Conservation (phyloP, 2,888 invertebrate species). For the Bibio marci region DNA sequence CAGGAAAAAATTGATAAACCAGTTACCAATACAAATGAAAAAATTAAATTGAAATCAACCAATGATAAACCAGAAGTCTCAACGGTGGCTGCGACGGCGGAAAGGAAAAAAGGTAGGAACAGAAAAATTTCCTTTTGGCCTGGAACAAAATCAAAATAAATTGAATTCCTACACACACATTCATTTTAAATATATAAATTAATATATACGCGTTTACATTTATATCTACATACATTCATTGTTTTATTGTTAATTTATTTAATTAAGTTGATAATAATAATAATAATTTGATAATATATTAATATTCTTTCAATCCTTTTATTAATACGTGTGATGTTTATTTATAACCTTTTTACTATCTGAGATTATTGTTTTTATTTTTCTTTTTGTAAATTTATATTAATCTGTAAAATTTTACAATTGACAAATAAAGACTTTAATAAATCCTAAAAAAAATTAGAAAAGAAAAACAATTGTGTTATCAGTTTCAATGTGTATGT, state of each 20-base stretch:
- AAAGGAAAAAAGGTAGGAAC: slow-evolving; percentile 51
- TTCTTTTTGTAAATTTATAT: too few relatives aligned
- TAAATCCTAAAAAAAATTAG: too few relatives aligned
- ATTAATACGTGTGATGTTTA: too few relatives aligned
- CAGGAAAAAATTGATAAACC: slow-evolving; percentile 6
- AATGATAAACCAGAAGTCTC: slow-evolving; percentile 13
- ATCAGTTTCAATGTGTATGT: not conserved
- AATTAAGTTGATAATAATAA: too few relatives aligned
- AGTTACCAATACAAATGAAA: slow-evolving; percentile 5
- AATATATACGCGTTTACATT: not conserved
- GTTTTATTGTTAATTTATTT: too few relatives aligned
- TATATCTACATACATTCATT: not conserved
- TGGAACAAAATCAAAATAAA: slow-evolving; percentile 38
- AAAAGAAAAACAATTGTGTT: not conserved
- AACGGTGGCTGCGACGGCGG: slow-evolving; percentile 15
- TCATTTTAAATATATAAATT: not conserved
- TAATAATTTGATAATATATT: too few relatives aligned
- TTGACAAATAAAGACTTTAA: too few relatives aligned
- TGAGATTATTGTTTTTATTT: too few relatives aligned
- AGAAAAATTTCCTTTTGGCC: slow-evolving; percentile 60
- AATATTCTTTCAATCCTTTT: too few relatives aligned
- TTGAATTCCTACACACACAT: not conserved
- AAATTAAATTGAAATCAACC: slow-evolving; percentile 8
- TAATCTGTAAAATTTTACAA: too few relatives aligned
- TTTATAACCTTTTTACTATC: too few relatives aligned